phyloP scores from a whole-genome alignment of 2,888 invertebrate genomes.

The Latrodectus hesperus region DNA sequence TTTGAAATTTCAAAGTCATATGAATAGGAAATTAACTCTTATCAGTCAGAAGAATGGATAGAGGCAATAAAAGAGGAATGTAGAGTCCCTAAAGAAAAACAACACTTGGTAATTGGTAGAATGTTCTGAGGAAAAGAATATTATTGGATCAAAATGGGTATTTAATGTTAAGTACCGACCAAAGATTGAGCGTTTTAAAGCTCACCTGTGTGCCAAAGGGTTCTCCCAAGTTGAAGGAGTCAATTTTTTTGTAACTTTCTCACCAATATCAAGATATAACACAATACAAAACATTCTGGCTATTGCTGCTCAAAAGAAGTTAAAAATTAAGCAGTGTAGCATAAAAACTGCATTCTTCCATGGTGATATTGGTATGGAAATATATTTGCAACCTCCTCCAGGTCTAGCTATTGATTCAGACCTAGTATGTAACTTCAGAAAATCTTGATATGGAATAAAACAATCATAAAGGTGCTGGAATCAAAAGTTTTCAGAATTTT shows the following conservation, averaged over 20 bases:
- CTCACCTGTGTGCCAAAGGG: neutral
- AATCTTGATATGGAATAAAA: neutral
- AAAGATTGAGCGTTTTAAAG: neutral
- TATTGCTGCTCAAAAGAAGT: neutral
- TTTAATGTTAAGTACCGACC: neutral
- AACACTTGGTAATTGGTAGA: neutral
- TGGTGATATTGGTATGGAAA: neutral
- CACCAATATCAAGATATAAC: neutral
- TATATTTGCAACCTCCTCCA: neutral
- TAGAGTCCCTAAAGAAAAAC: neutral
- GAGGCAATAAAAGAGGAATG: neutral
- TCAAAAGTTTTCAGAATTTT: neutral
- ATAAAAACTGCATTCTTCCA: neutral
- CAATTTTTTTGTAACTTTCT: slow-evolving; percentile 67
- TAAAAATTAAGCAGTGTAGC: neutral
- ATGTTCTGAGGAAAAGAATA: neutral
- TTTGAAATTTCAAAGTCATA: neutral
- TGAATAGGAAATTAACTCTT: neutral
- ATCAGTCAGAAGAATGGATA: neutral
- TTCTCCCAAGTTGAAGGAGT: too few relatives aligned
- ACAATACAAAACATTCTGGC: neutral
- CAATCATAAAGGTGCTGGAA: neutral
- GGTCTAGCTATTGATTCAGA: neutral
- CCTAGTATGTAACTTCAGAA: neutral
- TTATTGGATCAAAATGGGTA: too few relatives aligned